Percentiles rank a stretch among this genome's conserved stretches.
phyloP scores from a whole-genome alignment of 2,797 vertebrate genomes.

The Mallotus villosus region DNA sequence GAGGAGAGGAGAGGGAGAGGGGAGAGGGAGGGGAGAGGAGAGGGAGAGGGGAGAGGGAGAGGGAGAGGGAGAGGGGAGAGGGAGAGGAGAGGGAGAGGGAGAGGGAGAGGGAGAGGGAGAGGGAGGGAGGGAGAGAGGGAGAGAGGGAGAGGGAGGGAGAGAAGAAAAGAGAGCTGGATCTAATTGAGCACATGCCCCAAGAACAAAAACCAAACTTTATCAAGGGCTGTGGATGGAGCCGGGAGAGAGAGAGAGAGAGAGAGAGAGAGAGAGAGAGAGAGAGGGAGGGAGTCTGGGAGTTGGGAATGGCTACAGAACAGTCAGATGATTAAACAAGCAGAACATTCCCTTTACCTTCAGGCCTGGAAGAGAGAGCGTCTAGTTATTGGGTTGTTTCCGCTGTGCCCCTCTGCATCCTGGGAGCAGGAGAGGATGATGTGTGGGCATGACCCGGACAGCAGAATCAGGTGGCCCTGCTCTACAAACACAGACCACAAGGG shows the following conservation, averaged over 20 bases:
- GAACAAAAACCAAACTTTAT: too few relatives aligned
- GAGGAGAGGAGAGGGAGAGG: neutral
- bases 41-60: neutral
- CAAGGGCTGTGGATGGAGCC: too few relatives aligned
- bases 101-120: neutral
- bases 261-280: neutral
- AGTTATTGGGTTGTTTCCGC: slow-evolving; percentile 1
- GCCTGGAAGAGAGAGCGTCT: slow-evolving; percentile 18
- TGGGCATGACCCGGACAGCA: neutral
- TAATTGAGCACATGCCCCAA: neutral
- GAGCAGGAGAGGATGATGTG: neutral
- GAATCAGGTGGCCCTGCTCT: slow-evolving; percentile 14
- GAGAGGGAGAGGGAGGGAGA: neutral
- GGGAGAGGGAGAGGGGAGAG: neutral
- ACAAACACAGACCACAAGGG: neutral
- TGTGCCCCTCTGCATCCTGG: neutral
- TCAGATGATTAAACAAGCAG: neutral
- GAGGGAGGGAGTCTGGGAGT: neutral
- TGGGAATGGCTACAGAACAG: neutral
- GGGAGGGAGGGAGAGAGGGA: neutral
- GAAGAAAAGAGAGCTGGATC: neutral
- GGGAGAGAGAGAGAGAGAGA: too few relatives aligned
- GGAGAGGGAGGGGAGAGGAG: neutral
- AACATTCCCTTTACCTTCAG: slow-evolving; percentile 5
- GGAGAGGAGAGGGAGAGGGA: neutral